Conservation (phyloP, 1,140 invertebrate genomes). For the Platyscapa corneri region DNA sequence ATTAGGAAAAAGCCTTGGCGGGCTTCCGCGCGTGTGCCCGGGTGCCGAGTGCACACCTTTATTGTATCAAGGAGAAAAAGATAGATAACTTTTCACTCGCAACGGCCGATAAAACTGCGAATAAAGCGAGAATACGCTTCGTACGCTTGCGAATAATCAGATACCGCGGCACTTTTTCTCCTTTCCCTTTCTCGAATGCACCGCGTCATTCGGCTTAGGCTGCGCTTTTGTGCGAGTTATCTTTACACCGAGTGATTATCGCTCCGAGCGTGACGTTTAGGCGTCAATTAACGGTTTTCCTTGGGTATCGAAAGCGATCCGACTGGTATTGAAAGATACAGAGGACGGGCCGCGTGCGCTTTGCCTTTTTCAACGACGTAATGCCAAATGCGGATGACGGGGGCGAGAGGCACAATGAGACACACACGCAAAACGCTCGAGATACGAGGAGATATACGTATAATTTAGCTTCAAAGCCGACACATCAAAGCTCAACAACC, state of each 20-base stretch:
- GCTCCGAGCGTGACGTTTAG: not conserved
- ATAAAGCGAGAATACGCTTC: not conserved
- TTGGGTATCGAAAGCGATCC: not conserved
- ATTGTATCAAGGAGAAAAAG: not conserved
- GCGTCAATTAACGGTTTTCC: slow-evolving; percentile 45
- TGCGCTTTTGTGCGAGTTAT: not conserved
- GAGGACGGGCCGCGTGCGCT: too few species aligned
- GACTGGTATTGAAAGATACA: not conserved
- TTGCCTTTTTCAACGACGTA: not conserved
- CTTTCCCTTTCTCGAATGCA: not conserved
- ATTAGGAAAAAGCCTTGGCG: slow-evolving; percentile 36
- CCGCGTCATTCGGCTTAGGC: not conserved
- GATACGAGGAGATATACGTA: not conserved
- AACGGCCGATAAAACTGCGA: not conserved
- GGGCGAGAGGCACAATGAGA: not conserved
- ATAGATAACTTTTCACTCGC: slow-evolving; percentile 6
- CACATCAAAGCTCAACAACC: not conserved
- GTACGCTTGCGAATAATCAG: not conserved
- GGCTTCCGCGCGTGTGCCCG: not conserved
- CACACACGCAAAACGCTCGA: not conserved
- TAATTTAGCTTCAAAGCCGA: not conserved
- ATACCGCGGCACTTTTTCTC: not conserved
- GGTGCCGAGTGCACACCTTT: not conserved
- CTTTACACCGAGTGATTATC: slow-evolving; percentile 9
- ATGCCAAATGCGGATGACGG: not conserved